Evolutionary conservation across 2,888 invertebrate genomes (phyloP).

Genomic region (Malacosoma neustria): DNA sequence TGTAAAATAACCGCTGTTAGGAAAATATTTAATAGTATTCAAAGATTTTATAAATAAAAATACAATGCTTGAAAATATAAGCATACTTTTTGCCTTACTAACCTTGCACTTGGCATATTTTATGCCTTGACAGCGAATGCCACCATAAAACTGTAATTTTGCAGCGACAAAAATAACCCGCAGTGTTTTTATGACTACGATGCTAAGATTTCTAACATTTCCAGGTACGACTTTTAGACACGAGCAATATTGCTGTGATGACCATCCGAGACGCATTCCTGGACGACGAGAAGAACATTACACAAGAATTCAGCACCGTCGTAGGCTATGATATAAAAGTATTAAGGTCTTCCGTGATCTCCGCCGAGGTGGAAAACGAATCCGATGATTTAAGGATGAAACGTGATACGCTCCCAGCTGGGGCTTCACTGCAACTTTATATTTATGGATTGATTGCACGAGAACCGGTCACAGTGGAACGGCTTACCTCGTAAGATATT

Average conservation of each 20-base stretch:
- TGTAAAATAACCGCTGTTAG: constrained; percentile 5
- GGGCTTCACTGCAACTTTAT: constrained; percentile 43
- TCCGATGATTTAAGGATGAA: constrained; percentile 20
- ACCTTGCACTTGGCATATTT: constrained; percentile 4
- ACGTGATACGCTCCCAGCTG: constrained; percentile 19
- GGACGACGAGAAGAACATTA: constrained; percentile 42
- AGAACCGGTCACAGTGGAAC: constrained; percentile 41
- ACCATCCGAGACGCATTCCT: constrained; percentile 49
- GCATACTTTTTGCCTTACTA: background rate
- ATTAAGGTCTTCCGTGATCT: constrained; percentile 48
- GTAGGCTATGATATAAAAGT: constrained; percentile 54
- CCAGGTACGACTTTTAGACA: constrained; percentile 57
- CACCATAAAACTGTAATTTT: constrained; percentile 6
- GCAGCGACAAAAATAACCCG: constrained; percentile 19
- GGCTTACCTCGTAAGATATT: constrained; percentile 35
- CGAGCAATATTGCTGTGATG: constrained; percentile 52
- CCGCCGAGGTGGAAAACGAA: constrained; percentile 23
- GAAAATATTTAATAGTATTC: constrained; percentile 3
- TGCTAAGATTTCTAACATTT: constrained; percentile 21
- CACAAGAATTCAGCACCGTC: constrained; percentile 35
- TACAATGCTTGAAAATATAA: background rate
- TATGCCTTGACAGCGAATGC: background rate
- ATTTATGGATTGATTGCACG: constrained; percentile 47
- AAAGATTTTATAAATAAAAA: background rate
- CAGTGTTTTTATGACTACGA: constrained; percentile 7